Evolutionary conservation across 1,140 invertebrate species (phyloP).

Genomic region (Apocrypta bakeri): DNA sequence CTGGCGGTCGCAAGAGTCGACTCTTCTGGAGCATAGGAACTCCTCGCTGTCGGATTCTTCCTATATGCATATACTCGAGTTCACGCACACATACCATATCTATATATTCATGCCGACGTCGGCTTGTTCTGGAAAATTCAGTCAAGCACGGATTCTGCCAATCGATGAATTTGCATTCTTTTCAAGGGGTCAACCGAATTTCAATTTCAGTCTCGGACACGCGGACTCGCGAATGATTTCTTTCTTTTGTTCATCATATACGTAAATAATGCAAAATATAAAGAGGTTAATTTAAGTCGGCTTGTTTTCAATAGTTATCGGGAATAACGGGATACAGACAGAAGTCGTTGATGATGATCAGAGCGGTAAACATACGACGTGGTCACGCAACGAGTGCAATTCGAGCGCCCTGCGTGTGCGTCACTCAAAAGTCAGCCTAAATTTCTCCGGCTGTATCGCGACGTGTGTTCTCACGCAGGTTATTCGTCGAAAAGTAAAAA

Average conservation of each 20-base stretch:
- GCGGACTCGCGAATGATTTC: not conserved
- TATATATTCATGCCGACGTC: not conserved
- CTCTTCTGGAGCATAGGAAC: constrained; percentile 8
- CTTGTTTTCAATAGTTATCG: constrained; percentile 8
- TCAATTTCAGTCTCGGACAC: not conserved
- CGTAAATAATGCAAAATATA: too few species aligned
- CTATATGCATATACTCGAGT: not conserved
- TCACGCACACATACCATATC: too few species aligned
- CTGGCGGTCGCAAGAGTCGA: constrained; percentile 19
- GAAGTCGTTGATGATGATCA: constrained; percentile 4
- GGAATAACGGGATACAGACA: not conserved
- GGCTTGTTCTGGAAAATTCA: constrained; percentile 14
- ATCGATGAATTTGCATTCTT: constrained; percentile 28
- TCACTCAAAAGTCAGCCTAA: constrained; percentile 67
- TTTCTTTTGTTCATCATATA: not conserved
- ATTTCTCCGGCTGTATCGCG: constrained; percentile 56
- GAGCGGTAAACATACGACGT: constrained; percentile 49
- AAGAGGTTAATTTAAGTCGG: too few species aligned
- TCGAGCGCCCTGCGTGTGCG: constrained; percentile 64
- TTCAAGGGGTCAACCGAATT: not conserved
- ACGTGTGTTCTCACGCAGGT: constrained; percentile 62
- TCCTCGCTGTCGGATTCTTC: constrained; percentile 31
- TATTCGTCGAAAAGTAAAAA: constrained; percentile 10
- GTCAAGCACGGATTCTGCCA: not conserved
- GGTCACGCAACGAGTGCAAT: constrained; percentile 65